Base-by-base conservation (phyloP, 2,888 invertebrate species). In the Acholoe squamosa region DNA sequence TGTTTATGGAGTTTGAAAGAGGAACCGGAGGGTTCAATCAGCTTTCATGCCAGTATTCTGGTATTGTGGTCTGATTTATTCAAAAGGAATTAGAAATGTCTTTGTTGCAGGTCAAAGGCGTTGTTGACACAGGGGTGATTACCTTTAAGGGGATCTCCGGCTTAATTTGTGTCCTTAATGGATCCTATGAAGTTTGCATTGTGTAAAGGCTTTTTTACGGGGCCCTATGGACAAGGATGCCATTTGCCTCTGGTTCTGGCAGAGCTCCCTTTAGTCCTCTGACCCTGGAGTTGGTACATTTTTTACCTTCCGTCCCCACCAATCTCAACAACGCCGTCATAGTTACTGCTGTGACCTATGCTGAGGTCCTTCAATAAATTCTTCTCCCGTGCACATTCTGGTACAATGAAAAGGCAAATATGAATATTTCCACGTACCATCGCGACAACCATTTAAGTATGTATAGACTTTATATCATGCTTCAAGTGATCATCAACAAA, bases 1-100 rank as follows among this genome's bases (percentile, higher is more conserved):
- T 71, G 71, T 71, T 28, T 25, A 28, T 71, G 71, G 28, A 71
- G 28, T 71, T 71, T 71, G 71, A 71, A 71, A 71, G 71, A 28
- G n/a, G 25, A 25, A 71, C 14, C 71, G 12, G 28, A 28, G 71
- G 28, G 28, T 61, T 43, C 43, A 43, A 43, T 43, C 43, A 43
- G 43, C 43, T 7, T 43, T 43, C 43, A 43, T 19, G 19, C 71
- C 71, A 25, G 25, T 71, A 28, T 71, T 28, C 43, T 43, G 25
- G 25, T 71, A n/a, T 71, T 28, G 28, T 71, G 25, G 28, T 5
- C 28, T 25, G 71, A n/a, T 28, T 71, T 71, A 71, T 71, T 71
- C 7, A 28, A 71, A n/a, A n/a, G 22, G 61, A 61, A n/a, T 61
- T 3, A 28, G 28, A 28, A 71, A 25, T 14, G 28, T 25, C 31